A percentile compares a stretch with the other conserved stretches of the same genome.
phyloP scores from a whole-genome alignment of 2,797 vertebrate species.

The Onychomys arenicola region DNA sequence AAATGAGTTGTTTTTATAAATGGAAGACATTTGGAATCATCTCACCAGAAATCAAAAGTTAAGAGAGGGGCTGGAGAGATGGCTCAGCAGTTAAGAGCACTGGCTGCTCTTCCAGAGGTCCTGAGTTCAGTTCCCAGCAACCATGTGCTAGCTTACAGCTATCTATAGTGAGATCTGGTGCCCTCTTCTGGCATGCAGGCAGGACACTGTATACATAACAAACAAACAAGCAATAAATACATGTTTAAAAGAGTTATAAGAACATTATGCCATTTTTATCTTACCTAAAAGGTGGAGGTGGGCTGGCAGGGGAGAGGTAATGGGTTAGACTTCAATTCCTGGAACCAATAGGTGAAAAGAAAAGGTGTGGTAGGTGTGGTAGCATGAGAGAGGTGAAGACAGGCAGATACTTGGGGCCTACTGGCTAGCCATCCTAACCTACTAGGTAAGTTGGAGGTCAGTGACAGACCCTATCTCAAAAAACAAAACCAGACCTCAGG shows the following conservation, averaged over 20 bases:
- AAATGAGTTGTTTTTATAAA: slow-evolving; percentile 50
- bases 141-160: neutral
- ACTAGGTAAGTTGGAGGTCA: neutral
- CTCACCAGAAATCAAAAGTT: slow-evolving; percentile 37
- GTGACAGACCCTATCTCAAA: neutral
- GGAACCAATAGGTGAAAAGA: neutral
- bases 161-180: neutral
- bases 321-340: neutral
- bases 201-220: neutral
- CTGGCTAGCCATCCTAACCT: neutral
- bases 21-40: slow-evolving; percentile 49
- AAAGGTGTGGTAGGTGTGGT: neutral
- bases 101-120: neutral
- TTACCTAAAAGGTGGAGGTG: neutral
- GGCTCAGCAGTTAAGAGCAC: neutral
- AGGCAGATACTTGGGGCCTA: neutral
- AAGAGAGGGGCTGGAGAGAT: neutral
- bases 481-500: neutral
- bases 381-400: neutral
- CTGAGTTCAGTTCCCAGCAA: neutral
- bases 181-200: neutral
- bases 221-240: neutral
- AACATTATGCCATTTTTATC: slow-evolving; percentile 24
- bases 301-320: too few species aligned
- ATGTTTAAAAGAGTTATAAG: neutral